These are phyloP conservation scores for Galerucella calmariensis DNA, from an alignment of 2,888 invertebrate species.

Conservation along the genomic window DNA sequence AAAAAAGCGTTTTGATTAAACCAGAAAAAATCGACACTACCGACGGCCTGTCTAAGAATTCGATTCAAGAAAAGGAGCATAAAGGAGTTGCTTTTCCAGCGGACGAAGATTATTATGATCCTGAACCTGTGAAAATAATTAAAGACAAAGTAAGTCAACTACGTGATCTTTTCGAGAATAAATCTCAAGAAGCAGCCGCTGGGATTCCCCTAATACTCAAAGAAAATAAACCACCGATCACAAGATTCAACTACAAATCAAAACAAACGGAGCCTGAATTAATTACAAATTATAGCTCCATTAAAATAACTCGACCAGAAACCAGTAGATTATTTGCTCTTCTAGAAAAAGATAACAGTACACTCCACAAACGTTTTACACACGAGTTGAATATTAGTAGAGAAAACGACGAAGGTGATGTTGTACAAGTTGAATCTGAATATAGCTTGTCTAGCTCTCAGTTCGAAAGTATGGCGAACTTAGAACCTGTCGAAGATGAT, in stretches of 20 bases:
- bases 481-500: conserved; percentile 5
- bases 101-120: conserved; percentile 12
- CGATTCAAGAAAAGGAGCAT: background rate
- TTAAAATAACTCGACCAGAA: background rate
- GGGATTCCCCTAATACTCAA: conserved; percentile 28
- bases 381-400: conserved; percentile 7
- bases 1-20: background rate
- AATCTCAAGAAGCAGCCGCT: conserved; percentile 28
- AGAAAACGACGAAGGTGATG: background rate
- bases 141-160: conserved; percentile 43
- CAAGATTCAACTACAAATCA: conserved; percentile 13
- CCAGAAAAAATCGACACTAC: too few species aligned
- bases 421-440: background rate
- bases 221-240: conserved; percentile 19
- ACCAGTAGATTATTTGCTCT: background rate
- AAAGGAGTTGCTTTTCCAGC: background rate
- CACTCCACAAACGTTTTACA: background rate
- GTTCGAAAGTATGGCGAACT: background rate
- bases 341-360: background rate
- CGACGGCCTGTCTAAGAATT: background rate
- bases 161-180: conserved; percentile 43
- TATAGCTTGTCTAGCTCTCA: background rate
- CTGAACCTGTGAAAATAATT: background rate
- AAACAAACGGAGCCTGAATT: background rate
- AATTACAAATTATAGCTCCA: background rate